These are phyloP conservation scores for Nipponacmea schrenckii DNA, from an alignment of 2,888 invertebrate genomes.

Conservation along the genomic window DNA sequence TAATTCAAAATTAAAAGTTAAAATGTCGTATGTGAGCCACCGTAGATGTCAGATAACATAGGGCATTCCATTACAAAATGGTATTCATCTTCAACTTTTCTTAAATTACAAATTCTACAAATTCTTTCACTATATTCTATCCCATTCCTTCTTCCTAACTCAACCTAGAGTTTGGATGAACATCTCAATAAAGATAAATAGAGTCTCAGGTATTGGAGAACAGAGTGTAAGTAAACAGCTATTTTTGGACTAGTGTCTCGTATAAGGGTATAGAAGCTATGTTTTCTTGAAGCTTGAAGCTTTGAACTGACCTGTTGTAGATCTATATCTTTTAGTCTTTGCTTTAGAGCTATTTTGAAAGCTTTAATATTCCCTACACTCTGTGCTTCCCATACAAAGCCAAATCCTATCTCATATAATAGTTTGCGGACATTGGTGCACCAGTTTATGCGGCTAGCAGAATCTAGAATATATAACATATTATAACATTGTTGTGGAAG, in stretches of 20 bases:
- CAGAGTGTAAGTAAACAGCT: background rate
- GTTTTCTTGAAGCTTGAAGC: background rate
- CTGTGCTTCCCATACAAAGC: background rate
- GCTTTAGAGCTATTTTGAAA: background rate
- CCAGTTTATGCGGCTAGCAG: background rate
- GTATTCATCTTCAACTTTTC: conserved; percentile 7
- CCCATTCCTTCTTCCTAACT: background rate
- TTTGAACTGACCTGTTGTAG: background rate
- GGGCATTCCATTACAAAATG: conserved; percentile 3
- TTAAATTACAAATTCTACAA: conserved; percentile 2
- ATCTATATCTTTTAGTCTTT: background rate
- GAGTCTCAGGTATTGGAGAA: conserved; percentile 6
- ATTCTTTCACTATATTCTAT: no score
- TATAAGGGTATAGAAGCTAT: background rate
- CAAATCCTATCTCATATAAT: conserved; percentile 5
- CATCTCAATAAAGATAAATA: conserved; percentile 6
- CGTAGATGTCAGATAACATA: conserved; percentile 1
- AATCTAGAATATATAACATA: background rate
- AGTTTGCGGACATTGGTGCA: conserved; percentile 1
- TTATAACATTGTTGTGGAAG: conserved; percentile 1
- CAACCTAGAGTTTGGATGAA: conserved; percentile 1
- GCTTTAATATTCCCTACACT: conserved; percentile 1
- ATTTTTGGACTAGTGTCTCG: background rate
- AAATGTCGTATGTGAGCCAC: no score
- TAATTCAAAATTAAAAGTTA: no score